Evolutionary conservation across 1,140 invertebrate species (phyloP), one percentile per base, ranked within the genome.

Genomic region (Nasonia longicornis): DNA sequence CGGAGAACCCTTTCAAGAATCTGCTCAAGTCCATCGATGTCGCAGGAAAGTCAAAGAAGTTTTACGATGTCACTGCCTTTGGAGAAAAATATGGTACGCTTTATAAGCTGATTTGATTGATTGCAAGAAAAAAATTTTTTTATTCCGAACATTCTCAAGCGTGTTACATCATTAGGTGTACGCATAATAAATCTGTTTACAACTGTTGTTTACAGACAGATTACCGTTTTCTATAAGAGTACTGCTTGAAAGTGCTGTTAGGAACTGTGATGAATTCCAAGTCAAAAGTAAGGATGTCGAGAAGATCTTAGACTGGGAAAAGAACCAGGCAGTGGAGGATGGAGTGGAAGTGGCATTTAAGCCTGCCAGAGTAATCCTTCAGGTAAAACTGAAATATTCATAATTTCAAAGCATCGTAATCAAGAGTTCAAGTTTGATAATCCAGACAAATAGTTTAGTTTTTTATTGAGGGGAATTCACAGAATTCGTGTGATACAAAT

Each of bases 191-290:
- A 77, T 45, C 20, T 67, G 63, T n/a, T 64, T 48, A 72, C 71
- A 63, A 79, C 71, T 45, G 67, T 82, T 82, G 48, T 83, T 92
- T 92, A 14, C 87, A 95, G 95, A 94, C 80, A 93, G 92, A 84
- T 91, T 99, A n/a, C 98, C 98, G 1, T 99, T 94, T 91, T 98
- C 97, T 6, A 96, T 99, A 76, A 92, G 97, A 87, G 95, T 99
- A 10, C 91, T 99, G 1, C 91, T 99, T 85, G 98, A 99, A 91
- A 98, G 98, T 10, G 97, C 97, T 45, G 94, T 99, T 0, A 92
- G 98, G 78, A 98, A 98, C 91, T 99, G 98, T 90, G 98, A 99
- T 91, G 95, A 97, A 85, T 99, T 99, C 88, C 96, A 98, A 89
- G 94, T 97, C 8, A 93, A 94, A 66, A 92, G 96, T 87, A 91